Evolutionary conservation across 2,113 vertebrate species (phyloP).

Genomic region (Elanus axillaris): DNA sequence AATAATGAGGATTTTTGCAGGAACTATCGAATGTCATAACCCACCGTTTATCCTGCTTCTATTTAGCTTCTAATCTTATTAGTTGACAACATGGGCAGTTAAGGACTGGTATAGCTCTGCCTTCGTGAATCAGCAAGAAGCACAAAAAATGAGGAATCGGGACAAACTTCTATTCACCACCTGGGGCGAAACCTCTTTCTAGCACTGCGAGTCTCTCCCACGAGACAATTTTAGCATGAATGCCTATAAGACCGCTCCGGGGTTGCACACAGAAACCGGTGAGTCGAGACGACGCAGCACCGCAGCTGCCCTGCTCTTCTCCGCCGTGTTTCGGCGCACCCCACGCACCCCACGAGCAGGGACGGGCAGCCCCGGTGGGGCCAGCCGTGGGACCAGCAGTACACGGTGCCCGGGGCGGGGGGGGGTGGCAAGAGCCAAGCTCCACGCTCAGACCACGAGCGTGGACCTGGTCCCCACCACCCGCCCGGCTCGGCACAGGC

Average conservation of each 20-base stretch:
- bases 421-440: fast-evolving
- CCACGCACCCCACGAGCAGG: background rate
- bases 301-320: background rate
- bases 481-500: background rate
- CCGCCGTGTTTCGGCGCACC: no score
- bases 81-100: background rate
- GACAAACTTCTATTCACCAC: background rate
- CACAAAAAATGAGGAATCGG: background rate
- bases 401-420: fast-evolving
- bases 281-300: fast-evolving
- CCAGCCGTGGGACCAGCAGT: background rate
- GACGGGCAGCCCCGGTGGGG: background rate
- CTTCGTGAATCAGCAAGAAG: background rate
- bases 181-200: background rate
- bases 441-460: fast-evolving
- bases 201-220: fast-evolving
- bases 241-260: fast-evolving
- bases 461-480: background rate
- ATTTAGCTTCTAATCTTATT: background rate
- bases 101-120: background rate
- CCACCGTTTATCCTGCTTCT: background rate
- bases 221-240: fast-evolving
- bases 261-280: fast-evolving
- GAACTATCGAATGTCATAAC: fast-evolving
- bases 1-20: background rate